Evolutionary conservation across 2,113 vertebrate species (phyloP).

Genomic region (Microtus oregoni): DNA sequence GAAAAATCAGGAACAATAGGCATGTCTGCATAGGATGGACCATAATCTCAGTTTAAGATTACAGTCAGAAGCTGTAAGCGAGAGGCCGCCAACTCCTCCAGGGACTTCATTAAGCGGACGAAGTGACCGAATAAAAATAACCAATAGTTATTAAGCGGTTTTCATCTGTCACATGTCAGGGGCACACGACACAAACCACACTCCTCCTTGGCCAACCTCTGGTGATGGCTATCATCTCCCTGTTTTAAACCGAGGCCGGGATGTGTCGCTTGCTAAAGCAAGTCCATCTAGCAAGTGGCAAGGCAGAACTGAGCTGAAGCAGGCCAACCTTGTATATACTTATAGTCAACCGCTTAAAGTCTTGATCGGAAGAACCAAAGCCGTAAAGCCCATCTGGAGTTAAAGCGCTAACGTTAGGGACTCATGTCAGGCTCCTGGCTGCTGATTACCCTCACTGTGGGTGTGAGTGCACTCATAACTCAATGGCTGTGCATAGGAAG

Average conservation of each 20-base stretch:
- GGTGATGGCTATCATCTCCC: neutral
- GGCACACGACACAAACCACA: neutral
- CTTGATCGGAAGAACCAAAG: neutral
- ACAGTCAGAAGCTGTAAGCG: neutral
- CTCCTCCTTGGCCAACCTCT: neutral
- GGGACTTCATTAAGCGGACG: neutral
- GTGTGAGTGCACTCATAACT: neutral
- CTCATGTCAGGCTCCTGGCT: neutral
- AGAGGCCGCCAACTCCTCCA: neutral
- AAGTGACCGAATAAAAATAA: neutral
- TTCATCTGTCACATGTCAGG: neutral
- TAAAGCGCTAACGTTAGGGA: neutral
- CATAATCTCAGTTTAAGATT: neutral
- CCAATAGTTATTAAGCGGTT: neutral
- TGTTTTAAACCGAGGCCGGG: neutral
- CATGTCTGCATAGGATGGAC: fast-evolving
- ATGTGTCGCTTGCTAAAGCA: neutral
- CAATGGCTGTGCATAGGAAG: neutral
- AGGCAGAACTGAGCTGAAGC: fast-evolving
- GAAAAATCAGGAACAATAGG: neutral
- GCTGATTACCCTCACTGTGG: neutral
- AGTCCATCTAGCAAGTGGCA: neutral
- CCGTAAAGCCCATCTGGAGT: neutral
- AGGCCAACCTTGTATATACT: too few relatives aligned
- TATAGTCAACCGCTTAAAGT: neutral